Base-by-base conservation (phyloP, 2,797 vertebrate species). In the Rousettus madagascariensis region DNA sequence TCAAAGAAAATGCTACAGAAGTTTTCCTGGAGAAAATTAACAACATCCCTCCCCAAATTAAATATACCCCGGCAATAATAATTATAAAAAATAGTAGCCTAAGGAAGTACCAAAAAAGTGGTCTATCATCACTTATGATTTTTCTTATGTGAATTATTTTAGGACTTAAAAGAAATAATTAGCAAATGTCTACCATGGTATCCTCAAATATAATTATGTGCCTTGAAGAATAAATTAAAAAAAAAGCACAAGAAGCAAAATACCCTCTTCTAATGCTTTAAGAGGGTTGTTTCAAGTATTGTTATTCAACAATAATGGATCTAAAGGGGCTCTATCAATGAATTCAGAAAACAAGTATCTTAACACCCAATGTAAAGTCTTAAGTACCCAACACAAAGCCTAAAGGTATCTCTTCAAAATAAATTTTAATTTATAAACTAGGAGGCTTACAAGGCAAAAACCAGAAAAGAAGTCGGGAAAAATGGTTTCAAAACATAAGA, bases 221-320 rank as follows among this genome's bases (percentile, higher is more conserved):
- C 53, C 46, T 22, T 94, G 38, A 89, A 90, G 75, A 86, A 94
- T 61, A 41, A 85, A 33, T 33, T 33, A 97, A 95, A 82, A n/a
- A 83, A 90, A 92, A 65, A 90, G n/a, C 51, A 90, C 36, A 83
- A 90, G 90, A 65, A 87, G 36, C 51, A 92, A 90, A 90, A 86
- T 57, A 49, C 15, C 12, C 28, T 63, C 63, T 96, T 90, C 28
- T 63, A 74, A 66, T 51, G 19, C 7, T 33, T 90, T 79, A 75
- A 96, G 66, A 87, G 3, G 3, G 69, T 3, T 84, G 30, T 8
- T 90, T 90, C 71, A 87, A 87, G 66, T 57, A 90, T 15, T 77
- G 24, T 85, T 78, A 84, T 66, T 75, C 46, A 72, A 66, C 26
- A 90, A 33, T 65, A 91, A 77, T 26, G 38, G 19, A 68, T 68